Evolutionary conservation across 1,140 invertebrate genomes (phyloP), one percentile per base, ranked within the genome.

Genomic region (Euwallacea fornicatus): DNA sequence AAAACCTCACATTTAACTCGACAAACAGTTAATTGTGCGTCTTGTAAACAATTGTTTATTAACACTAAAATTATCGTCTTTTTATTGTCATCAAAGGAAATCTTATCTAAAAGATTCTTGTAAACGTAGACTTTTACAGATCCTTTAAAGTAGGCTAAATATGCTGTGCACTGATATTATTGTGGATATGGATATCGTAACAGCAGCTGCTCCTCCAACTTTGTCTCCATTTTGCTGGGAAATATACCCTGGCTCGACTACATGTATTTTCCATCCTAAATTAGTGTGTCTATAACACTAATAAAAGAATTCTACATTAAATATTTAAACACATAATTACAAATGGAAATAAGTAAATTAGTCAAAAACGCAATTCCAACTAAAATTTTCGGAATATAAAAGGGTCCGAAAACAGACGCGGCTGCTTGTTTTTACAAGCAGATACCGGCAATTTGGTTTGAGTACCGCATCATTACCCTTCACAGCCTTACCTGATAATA

Each of bases 241-340:
- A 58, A 76, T 76, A 62, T 76, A 82, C 4, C 88, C 90, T 9
- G 87, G 83, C 76, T 96, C 88, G 0, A 95, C 88, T 0, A 98
- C 93, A 78, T 93, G 87, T 72, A 98, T 97, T 81, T 95, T 96
- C 93, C 94, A 96, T 7, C 96, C 96, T 55, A 98, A 86, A 81
- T 95, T 93, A 66, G 90, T 93, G 82, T 97, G 94, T 7, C 89
- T 90, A 82, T 94, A 97, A 83, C 95, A 97, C 94, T 98, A 84
- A 3, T 85, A 78, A 73, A 73, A 8, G 56, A 75, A 56, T 59
- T 33, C 10, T 6, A 60, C 64, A 41, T 55, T 62, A 69, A 61
- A 43, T 63, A 13, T 15, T 50, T 15, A 0, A 64, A 11, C n/a
- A 8, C 13, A 62, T 2, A 33, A 33, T 2, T 33, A 33, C 21